phyloP scores from a whole-genome alignment of 2,888 invertebrate genomes.

The Conistra vaccinii region DNA sequence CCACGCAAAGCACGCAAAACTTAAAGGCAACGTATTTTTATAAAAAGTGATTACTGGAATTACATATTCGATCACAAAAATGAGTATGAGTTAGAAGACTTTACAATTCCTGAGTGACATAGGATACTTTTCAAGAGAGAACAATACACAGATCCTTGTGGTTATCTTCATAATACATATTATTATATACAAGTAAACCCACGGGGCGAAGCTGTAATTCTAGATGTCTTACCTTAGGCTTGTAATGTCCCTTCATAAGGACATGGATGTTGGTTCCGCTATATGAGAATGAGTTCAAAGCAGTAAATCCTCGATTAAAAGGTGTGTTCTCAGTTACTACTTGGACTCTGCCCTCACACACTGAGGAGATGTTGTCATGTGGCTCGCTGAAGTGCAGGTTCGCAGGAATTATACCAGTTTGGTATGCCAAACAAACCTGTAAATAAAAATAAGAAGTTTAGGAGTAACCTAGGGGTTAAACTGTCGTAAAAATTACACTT shows the following conservation, averaged over 20 bases:
- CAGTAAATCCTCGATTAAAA: slow-evolving; percentile 73
- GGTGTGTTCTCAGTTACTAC: slow-evolving; percentile 70
- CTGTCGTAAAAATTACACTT: not conserved
- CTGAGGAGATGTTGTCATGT: slow-evolving; percentile 64
- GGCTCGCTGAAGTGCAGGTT: slow-evolving; percentile 76
- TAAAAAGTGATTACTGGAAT: not conserved
- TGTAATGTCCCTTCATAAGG: slow-evolving; percentile 74
- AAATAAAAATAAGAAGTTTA: not conserved
- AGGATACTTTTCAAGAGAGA: slow-evolving; percentile 50
- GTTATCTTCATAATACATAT: not conserved
- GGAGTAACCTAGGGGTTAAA: too few species aligned
- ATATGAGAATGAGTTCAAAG: slow-evolving; percentile 73
- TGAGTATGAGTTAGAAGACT: not conserved
- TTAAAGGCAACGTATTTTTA: too few species aligned
- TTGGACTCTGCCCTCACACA: slow-evolving; percentile 71
- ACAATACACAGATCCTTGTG: not conserved
- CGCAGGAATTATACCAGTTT: slow-evolving; percentile 73
- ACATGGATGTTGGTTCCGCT: slow-evolving; percentile 73
- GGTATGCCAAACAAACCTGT: slow-evolving; percentile 76
- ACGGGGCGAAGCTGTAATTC: not conserved
- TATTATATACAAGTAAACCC: not conserved
- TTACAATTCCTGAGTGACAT: slow-evolving; percentile 36
- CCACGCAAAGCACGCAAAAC: too few species aligned
- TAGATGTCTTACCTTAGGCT: slow-evolving; percentile 70
- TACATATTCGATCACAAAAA: not conserved